Base-by-base conservation (phyloP, 2,888 invertebrate species). In the Galerucella pusilla region DNA sequence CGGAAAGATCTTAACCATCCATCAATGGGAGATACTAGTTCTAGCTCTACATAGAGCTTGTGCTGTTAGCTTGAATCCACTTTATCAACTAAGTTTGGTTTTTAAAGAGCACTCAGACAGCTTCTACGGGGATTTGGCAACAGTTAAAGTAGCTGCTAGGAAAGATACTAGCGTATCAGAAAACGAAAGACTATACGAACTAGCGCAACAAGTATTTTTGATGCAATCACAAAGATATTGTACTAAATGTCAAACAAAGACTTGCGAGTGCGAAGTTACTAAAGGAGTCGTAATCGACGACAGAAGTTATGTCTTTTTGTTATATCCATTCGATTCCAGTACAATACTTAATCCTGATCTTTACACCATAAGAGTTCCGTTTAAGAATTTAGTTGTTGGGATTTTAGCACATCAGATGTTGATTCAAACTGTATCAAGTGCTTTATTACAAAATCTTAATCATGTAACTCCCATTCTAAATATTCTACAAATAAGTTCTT, bases 91-190 rank as follows among this genome's bases (percentile, higher is more conserved):
- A 57, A 96, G 96, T 74, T 92, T 94, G 83, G 96, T 96, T 54
- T 98, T 97, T 86, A 94, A 96, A 83, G 93, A 94, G 81, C 94
- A 96, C 84, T 97, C 97, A 0, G 95, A 96, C 83, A 97, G 97
- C 85, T 98, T 97, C 88, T 97, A 97, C 86, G 97, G 97, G 0
- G 97, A 97, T 87, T 89, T 94, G 80, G 95, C 95, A 11, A 96
- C 96, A 75, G 97, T 97, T 0, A 97, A 97, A 90, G 97, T 97
- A 9, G 97, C 97, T 1, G 97, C 97, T 0, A 90, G 97, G 65
- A 92, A 94, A 75, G 97, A 97, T 86, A 95, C 95, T 84, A 94
- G 95, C 1, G 90, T 94, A 12, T 93, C 94, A 78, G 97, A 97
- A 85, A 93, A 95, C 83, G 93, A 95, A 54, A 90, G 97, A 80